These are phyloP conservation scores for Apotomis turbidana DNA, from an alignment of 2,888 invertebrate species.

Conservation along the genomic window DNA sequence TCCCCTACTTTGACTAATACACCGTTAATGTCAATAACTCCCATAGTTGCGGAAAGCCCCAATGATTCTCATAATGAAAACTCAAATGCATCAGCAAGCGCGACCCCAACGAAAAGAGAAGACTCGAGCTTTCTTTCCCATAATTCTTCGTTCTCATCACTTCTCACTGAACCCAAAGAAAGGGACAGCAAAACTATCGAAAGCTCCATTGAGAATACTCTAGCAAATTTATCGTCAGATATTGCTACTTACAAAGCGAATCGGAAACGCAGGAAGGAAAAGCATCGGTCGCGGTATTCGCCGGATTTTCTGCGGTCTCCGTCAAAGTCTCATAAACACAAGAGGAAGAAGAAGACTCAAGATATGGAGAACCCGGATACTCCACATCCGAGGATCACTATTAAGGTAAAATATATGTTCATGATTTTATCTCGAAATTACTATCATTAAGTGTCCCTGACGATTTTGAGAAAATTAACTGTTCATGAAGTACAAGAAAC, in stretches of 20 bases:
- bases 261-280: slow-evolving; percentile 89
- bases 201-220: slow-evolving; percentile 75
- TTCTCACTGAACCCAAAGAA: slow-evolving; percentile 72
- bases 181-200: slow-evolving; percentile 76
- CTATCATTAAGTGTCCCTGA: no score
- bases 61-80: slow-evolving; percentile 80
- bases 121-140: slow-evolving; percentile 62
- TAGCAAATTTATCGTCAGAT: slow-evolving; percentile 77
- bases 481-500: no score
- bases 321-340: slow-evolving; percentile 90
- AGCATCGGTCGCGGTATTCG: slow-evolving; percentile 89
- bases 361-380: slow-evolving; percentile 83
- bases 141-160: slow-evolving; percentile 79
- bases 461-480: no score
- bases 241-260: slow-evolving; percentile 84
- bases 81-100: slow-evolving; percentile 72
- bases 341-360: slow-evolving; percentile 91
- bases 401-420: slow-evolving; percentile 79
- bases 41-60: slow-evolving; percentile 79
- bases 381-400: slow-evolving; percentile 90
- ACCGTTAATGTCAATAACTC: slow-evolving; percentile 81
- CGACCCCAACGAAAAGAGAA: slow-evolving; percentile 58
- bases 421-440: no score
- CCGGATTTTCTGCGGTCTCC: slow-evolving; percentile 86
- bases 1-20: slow-evolving; percentile 79